Percentiles rank a stretch among this genome's conserved stretches.
Evolutionary conservation across 2,888 invertebrate genomes (phyloP).

Genomic region (Rhamnusium bicolor): DNA sequence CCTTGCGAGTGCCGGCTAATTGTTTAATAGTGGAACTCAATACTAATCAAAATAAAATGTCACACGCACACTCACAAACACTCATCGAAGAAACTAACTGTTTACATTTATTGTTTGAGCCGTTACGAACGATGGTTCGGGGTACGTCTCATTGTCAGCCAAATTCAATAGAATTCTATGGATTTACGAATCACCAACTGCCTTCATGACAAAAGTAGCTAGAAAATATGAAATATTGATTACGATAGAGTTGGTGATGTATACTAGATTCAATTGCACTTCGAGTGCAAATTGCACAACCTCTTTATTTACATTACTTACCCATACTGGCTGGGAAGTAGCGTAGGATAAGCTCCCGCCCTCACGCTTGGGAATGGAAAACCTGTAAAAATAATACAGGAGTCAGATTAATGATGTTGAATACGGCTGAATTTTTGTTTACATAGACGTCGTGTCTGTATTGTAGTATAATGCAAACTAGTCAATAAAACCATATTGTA

Average conservation of each 20-base stretch:
- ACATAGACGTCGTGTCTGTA: too few species aligned
- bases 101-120: slow-evolving; percentile 68
- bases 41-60: slow-evolving; percentile 67
- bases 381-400: slow-evolving; percentile 70
- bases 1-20: slow-evolving; percentile 60
- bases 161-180: slow-evolving; percentile 69
- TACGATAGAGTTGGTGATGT: slow-evolving; percentile 64
- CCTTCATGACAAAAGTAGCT: slow-evolving; percentile 69
- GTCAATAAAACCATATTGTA: too few species aligned
- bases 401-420: too few species aligned
- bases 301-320: slow-evolving; percentile 74
- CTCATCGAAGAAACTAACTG: slow-evolving; percentile 71
- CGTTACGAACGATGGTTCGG: slow-evolving; percentile 66
- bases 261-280: slow-evolving; percentile 51
- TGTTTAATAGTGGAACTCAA: slow-evolving; percentile 67
- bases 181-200: slow-evolving; percentile 69
- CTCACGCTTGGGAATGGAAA: slow-evolving; percentile 85
- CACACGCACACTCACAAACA: slow-evolving; percentile 71
- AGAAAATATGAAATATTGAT: slow-evolving; percentile 70
- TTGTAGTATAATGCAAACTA: too few species aligned
- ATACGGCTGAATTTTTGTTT: too few species aligned
- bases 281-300: slow-evolving; percentile 42
- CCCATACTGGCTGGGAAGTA: slow-evolving; percentile 89
- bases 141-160: slow-evolving; percentile 67
- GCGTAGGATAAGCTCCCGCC: slow-evolving; percentile 81